Evolutionary conservation across 2,888 invertebrate genomes (phyloP).

Genomic region (Ornithoptera priamus): DNA sequence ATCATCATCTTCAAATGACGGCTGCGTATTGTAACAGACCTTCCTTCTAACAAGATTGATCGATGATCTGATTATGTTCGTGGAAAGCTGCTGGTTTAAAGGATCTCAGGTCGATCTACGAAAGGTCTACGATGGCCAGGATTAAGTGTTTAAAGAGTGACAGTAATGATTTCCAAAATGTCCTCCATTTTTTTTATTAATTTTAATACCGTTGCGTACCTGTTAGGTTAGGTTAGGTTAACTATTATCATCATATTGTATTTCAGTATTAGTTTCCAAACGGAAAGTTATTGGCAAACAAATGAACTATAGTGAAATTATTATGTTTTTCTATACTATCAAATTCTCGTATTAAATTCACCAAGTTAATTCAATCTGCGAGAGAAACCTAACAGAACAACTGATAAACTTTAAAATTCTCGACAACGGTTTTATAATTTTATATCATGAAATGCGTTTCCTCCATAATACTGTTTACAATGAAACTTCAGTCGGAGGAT

Average conservation of each 20-base stretch:
- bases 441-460: not conserved
- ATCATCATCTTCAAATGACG: too few species aligned
- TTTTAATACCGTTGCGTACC: too few species aligned
- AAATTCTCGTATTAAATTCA: constrained; percentile 9
- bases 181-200: too few species aligned
- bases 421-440: not conserved
- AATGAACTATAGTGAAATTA: not conserved
- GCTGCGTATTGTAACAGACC: not conserved
- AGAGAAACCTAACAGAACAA: constrained; percentile 15
- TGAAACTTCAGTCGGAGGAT: not conserved
- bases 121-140: too few species aligned
- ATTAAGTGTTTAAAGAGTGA: too few species aligned
- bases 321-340: constrained; percentile 1
- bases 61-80: not conserved
- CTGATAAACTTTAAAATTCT: too few species aligned
- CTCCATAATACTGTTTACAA: not conserved
- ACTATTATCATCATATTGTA: too few species aligned
- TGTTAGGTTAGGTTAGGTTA: too few species aligned
- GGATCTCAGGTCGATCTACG: too few species aligned
- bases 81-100: not conserved
- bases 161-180: too few species aligned
- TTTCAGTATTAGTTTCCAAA: too few species aligned
- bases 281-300: too few species aligned
- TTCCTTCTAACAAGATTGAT: not conserved
- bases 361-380: constrained; percentile 17